A percentile compares a stretch with the other conserved stretches of the same genome.
phyloP scores from a whole-genome alignment of 2,113 vertebrate species.

The Dipodomys spectabilis region DNA sequence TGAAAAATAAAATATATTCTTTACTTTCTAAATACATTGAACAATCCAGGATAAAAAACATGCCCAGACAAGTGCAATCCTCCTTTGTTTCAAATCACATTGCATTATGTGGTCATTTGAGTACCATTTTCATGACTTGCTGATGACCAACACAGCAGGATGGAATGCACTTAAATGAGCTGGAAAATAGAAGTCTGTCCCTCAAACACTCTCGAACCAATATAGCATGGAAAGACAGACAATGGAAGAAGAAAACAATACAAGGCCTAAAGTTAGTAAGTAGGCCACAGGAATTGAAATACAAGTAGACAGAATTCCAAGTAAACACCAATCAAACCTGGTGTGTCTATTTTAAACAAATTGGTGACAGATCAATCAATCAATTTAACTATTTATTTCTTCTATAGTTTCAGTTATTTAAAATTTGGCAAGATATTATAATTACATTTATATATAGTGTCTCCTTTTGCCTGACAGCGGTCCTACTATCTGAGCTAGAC shows the following conservation, averaged over 20 bases:
- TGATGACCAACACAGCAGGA: conserved; percentile 74
- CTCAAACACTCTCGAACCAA: conserved; percentile 66
- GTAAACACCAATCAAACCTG: conserved; percentile 32
- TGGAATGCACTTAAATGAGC: conserved; percentile 76
- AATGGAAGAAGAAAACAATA: conserved; percentile 58
- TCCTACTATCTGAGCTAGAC: too few species aligned
- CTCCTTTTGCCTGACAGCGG: neutral
- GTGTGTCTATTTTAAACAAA: neutral
- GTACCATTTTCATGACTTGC: conserved; percentile 56
- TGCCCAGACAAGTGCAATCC: conserved; percentile 7
- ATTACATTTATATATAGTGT: neutral
- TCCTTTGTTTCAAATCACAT: conserved; percentile 67
- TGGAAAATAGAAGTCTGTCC: conserved; percentile 72
- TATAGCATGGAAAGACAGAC: conserved; percentile 58
- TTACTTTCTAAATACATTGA: conserved; percentile 63
- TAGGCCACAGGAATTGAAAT: conserved; percentile 50
- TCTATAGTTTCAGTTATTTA: neutral
- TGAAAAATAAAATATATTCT: neutral
- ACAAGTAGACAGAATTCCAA: conserved; percentile 34
- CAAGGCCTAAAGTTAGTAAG: conserved; percentile 43
- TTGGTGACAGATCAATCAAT: neutral
- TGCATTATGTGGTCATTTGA: conserved; percentile 62
- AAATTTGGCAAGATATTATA: conserved; percentile 39
- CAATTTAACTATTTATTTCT: neutral
- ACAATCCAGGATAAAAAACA: conserved; percentile 56